phyloP scores from a whole-genome alignment of 2,888 invertebrate genomes.

The Troides oblongomaculatus region DNA sequence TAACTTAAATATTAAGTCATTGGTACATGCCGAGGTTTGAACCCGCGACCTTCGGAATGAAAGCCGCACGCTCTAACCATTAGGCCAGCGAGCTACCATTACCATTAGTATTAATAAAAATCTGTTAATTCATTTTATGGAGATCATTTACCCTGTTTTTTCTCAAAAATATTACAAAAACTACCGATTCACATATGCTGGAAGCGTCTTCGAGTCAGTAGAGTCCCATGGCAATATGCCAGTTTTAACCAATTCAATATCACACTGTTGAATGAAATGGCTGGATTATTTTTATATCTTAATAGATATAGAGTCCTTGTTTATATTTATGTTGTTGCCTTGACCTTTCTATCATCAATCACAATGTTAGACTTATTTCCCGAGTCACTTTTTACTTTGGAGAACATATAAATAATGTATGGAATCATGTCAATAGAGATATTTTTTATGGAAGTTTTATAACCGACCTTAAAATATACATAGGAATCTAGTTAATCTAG shows the following conservation, averaged over 20 bases:
- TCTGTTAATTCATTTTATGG: neutral
- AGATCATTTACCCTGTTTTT: neutral
- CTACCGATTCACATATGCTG: neutral
- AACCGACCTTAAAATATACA: neutral
- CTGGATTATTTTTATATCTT: neutral
- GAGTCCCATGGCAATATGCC: neutral
- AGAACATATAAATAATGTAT: neutral
- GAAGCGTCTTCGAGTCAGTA: neutral
- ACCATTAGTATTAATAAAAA: no score
- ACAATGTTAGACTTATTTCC: neutral
- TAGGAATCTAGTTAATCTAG: slow-evolving; percentile 1
- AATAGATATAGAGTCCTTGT: neutral
- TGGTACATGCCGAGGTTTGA: no score
- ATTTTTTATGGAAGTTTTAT: neutral
- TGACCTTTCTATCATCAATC: neutral
- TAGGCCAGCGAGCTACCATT: no score
- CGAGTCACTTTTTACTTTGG: neutral
- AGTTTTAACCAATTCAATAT: neutral
- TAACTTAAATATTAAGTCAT: no score
- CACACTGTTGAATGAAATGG: neutral
- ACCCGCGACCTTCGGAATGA: no score
- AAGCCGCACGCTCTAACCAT: no score
- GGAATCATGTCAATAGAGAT: neutral
- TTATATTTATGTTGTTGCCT: neutral
- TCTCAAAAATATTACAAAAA: neutral